phyloP scores from a whole-genome alignment of 2,888 invertebrate genomes.

The Sympetrum striolatum region DNA sequence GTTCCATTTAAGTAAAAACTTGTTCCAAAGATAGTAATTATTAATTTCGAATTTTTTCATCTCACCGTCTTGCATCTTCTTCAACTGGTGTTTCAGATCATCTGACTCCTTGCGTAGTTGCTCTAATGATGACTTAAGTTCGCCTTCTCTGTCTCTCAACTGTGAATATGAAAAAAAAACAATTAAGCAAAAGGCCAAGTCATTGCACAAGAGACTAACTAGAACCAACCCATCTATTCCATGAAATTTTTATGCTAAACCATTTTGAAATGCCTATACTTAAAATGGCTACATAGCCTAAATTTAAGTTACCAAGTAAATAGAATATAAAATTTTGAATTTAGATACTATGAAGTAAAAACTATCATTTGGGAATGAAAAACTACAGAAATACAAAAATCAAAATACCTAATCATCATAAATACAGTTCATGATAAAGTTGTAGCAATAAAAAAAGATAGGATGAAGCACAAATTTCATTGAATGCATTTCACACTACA shows the following conservation, averaged over 20 bases:
- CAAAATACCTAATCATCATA: too few species aligned
- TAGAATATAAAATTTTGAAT: too few species aligned
- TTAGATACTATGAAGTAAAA: too few species aligned
- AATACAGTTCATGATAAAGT: too few species aligned
- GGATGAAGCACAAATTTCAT: too few species aligned
- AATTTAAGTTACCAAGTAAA: too few species aligned
- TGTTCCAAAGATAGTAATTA: background rate
- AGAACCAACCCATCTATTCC: background rate
- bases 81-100: slow-evolving; percentile 77
- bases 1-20: background rate
- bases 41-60: background rate
- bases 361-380: too few species aligned
- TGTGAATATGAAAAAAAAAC: slow-evolving; percentile 49
- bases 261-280: too few species aligned
- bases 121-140: slow-evolving; percentile 72
- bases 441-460: too few species aligned
- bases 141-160: slow-evolving; percentile 79
- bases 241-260: background rate
- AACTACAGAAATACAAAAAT: too few species aligned
- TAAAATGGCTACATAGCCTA: too few species aligned
- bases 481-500: too few species aligned
- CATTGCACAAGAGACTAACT: background rate
- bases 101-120: slow-evolving; percentile 78
- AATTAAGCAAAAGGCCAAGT: background rate
- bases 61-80: slow-evolving; percentile 76